Evolutionary conservation across 2,888 invertebrate genomes (phyloP), one percentile per base, ranked within the genome.

Genomic region (Folsomia candida): DNA sequence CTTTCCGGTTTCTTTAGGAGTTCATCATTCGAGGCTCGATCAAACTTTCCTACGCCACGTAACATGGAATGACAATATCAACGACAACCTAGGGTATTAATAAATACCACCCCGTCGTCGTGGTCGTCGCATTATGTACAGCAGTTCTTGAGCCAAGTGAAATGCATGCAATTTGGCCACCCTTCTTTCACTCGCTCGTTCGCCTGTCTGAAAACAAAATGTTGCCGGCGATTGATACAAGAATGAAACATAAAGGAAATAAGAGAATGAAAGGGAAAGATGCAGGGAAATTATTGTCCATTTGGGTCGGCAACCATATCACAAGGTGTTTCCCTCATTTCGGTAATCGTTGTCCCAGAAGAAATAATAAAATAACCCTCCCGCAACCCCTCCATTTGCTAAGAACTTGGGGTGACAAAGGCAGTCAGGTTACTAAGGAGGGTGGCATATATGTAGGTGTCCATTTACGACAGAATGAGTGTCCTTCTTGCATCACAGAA

Each of bases 81-180:
- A n/a, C n/a, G n/a, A n/a, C n/a, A n/a, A n/a, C n/a, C n/a, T n/a
- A n/a, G n/a, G n/a, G n/a, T n/a, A n/a, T n/a, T n/a, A n/a, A n/a
- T n/a, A n/a, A n/a, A n/a, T n/a, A n/a, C n/a, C 47, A 47, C 18
- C 47, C 47, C 9, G 47, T 47, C 47, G 14, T 27, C 20, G 22
- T 24, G 24, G 25, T 14, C 26, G 61, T 20, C 18, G 60, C 63
- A 57, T 68, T 68, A 57, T 66, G 2, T 47, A 47, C 47, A n/a
- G n/a, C n/a, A n/a, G 59, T 18, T 47, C 18, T 9, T 24, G 65
- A 26, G 51, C 60, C 25, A 60, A 27, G 22, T n/a, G 29, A n/a
- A n/a, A 22, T 59, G 54, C 51, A 68, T 60, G 68, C 51, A 68
- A 68, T 68, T 68, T 68, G 14, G 51, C 27, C 24, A 29, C 61